Conservation (phyloP, 2,888 invertebrate species). For the Apodemia zela region DNA sequence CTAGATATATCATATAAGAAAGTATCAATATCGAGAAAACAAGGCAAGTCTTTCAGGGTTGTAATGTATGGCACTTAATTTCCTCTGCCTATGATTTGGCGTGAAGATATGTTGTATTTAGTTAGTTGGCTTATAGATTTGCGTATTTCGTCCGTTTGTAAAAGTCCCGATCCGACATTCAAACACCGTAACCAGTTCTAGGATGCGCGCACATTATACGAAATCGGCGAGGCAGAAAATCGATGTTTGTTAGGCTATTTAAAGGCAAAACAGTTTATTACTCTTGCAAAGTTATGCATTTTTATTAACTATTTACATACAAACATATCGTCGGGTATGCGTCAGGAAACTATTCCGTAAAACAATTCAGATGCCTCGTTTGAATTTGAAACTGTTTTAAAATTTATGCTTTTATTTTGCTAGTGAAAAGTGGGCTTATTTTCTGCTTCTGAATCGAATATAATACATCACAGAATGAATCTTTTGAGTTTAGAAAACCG, state of each 20-base stretch:
- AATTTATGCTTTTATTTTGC: neutral
- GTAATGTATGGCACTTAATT: too few species aligned
- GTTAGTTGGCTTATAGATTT: too few species aligned
- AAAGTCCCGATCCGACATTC: neutral
- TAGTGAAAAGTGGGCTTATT: neutral
- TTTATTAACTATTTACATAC: conserved; percentile 30
- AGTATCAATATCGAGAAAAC: too few species aligned
- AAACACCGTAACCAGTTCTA: neutral
- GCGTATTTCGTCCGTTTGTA: neutral
- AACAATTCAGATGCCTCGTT: conserved; percentile 3
- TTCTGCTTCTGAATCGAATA: neutral
- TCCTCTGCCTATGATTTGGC: too few species aligned
- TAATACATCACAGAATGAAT: neutral
- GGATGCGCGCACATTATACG: conserved; percentile 34
- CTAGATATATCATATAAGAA: too few species aligned
- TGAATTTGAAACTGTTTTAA: neutral
- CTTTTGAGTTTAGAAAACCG: neutral
- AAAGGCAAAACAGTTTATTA: conserved; percentile 33
- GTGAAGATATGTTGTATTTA: too few species aligned
- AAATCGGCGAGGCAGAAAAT: conserved; percentile 57
- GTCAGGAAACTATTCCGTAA: neutral
- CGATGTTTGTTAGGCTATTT: conserved; percentile 48
- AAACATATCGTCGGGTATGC: conserved; percentile 17
- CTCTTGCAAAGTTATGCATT: conserved; percentile 27
- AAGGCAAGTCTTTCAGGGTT: too few species aligned